Evolutionary conservation across 2,797 vertebrate species (phyloP).

Genomic region (Dallia pectoralis): DNA sequence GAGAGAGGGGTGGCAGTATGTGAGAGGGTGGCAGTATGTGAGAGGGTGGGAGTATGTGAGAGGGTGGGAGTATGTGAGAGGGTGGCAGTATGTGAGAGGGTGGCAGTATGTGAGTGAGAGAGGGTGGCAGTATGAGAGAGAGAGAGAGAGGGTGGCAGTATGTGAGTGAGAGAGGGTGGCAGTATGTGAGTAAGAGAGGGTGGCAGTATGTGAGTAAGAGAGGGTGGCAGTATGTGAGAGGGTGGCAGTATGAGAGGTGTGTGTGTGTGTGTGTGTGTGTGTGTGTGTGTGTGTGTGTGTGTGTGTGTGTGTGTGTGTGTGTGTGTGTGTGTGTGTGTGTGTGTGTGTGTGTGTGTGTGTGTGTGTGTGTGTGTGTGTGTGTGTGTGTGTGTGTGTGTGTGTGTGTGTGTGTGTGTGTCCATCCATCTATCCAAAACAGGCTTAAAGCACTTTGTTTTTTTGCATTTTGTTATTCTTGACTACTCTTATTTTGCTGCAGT

Average conservation of each 20-base stretch:
- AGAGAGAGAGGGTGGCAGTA: no score
- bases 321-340: slow-evolving; percentile 4
- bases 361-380: background rate
- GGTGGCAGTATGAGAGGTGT: slow-evolving; percentile 40
- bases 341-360: background rate
- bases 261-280: slow-evolving; percentile 10
- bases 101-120: slow-evolving; percentile 38
- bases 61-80: slow-evolving; percentile 66
- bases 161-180: slow-evolving; percentile 61
- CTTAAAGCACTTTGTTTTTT: slow-evolving; percentile 11
- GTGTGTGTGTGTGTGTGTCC: slow-evolving; percentile 2
- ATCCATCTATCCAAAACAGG: background rate
- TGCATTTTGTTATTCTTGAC: slow-evolving; percentile 38
- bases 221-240: slow-evolving; percentile 33
- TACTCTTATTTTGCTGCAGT: slow-evolving; percentile 42
- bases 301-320: slow-evolving; percentile 17
- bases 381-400: background rate
- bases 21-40: slow-evolving; percentile 34
- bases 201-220: slow-evolving; percentile 38
- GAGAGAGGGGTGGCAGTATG: slow-evolving; percentile 81
- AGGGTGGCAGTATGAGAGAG: slow-evolving; percentile 33
- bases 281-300: slow-evolving; percentile 12
- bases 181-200: slow-evolving; percentile 24
- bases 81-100: slow-evolving; percentile 25
- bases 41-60: slow-evolving; percentile 37